Evolutionary conservation across 2,888 invertebrate genomes (phyloP), one percentile per base, ranked within the genome.

Genomic region (Trichopria drosophilae): DNA sequence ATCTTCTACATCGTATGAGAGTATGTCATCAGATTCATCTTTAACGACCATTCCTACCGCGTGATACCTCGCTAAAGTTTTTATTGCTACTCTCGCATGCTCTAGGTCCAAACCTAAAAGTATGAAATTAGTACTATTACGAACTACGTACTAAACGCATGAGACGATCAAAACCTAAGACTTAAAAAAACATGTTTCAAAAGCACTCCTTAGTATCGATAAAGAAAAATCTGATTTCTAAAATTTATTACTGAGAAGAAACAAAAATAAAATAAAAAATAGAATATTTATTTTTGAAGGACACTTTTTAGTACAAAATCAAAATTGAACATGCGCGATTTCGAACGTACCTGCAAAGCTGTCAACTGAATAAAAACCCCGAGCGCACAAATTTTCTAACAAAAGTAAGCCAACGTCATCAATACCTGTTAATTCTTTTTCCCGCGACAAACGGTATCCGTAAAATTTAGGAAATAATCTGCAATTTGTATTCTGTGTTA

Each of bases 361-460:
- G 53, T 81, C 76, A 2, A 78, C 80, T 0, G 78, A 77, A 41
- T 72, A 76, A 58, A 77, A 84, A 1, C 80, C 82, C 12, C 71
- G 66, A 0, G 63, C 57, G 51, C 80, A 81, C 4, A 83, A 61
- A 66, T 84, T 82, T 59, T 83, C 82, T 60, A 83, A 76, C 6
- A 84, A 63, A 10, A 84, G 70, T 1, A 81, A 77, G 0, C 82
- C 82, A 57, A 82, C 76, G 1, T 81, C 77, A 55, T 83, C 82
- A 1, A 82, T 80, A 55, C 81, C 81, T 1, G 82, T 79, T 1
- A 51, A 41, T 0, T 58, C 53, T 4, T 60, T 47, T 2, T 54
- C 47, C 4, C 66, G 15, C 1, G 66, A 64, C 12, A 81, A 64
- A 32, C 83, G 72, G 1, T 79, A 79, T 0, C 83, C 83, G 62